Percentiles rank a stretch among this genome's conserved stretches.
Evolutionary conservation across 1,140 invertebrate genomes (phyloP).

Genomic region (Ceratina calcarata): DNA sequence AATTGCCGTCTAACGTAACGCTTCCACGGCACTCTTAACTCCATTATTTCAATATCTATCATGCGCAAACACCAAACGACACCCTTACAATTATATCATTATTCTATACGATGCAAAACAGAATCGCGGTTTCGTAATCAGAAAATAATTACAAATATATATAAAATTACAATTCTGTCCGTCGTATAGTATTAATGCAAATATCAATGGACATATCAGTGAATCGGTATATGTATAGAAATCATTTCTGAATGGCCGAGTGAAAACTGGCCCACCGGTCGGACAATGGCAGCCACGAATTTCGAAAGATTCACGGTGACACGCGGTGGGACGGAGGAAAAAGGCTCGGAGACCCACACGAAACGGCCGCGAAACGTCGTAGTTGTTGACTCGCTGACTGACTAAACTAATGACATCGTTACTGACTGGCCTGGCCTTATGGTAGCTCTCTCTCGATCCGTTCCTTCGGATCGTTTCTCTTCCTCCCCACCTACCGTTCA

Average conservation of each 20-base stretch:
- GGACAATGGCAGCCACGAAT: constrained; percentile 40
- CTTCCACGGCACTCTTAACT: constrained; percentile 42
- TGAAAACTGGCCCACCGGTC: neutral
- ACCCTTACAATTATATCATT: neutral
- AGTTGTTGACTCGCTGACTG: constrained; percentile 77
- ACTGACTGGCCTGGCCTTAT: constrained; percentile 75
- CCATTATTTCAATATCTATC: constrained; percentile 45
- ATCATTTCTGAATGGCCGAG: no score
- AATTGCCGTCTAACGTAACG: constrained; percentile 61
- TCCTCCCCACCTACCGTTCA: neutral
- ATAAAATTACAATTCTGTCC: no score
- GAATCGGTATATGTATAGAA: no score
- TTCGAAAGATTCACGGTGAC: constrained; percentile 33
- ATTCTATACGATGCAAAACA: neutral
- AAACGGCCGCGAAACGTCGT: constrained; percentile 66
- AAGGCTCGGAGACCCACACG: constrained; percentile 46
- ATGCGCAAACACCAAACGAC: neutral
- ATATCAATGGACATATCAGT: no score
- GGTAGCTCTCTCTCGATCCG: constrained; percentile 51
- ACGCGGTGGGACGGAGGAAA: constrained; percentile 18
- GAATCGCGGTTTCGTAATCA: no score
- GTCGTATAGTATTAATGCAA: no score
- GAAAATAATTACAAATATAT: no score
- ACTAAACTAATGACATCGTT: constrained; percentile 79
- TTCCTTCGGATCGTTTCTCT: neutral